phyloP scores from a whole-genome alignment of 2,797 vertebrate genomes.

The Melanotaenia maccullochi region DNA sequence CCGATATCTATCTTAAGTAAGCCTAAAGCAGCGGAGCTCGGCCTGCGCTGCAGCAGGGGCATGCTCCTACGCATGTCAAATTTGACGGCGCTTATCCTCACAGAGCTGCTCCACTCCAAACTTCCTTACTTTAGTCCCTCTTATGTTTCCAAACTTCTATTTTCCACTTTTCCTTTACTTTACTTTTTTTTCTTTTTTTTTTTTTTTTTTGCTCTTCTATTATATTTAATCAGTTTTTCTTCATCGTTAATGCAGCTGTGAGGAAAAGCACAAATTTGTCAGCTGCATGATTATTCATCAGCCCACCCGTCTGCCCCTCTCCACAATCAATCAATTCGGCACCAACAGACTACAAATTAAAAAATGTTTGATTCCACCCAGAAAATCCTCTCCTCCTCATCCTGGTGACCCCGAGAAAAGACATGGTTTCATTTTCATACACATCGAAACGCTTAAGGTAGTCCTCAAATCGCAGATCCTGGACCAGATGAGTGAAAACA shows the following conservation, averaged over 20 bases:
- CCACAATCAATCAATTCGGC: conserved; percentile 57
- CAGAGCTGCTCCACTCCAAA: conserved; percentile 32
- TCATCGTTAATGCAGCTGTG: conserved; percentile 44
- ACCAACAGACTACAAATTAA: conserved; percentile 48
- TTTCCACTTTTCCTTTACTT: not conserved
- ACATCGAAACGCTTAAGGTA: conserved; percentile 51
- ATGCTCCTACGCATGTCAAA: conserved; percentile 75
- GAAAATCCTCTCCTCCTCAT: conserved; percentile 54
- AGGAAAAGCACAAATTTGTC: conserved; percentile 78
- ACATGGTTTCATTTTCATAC: conserved; percentile 64
- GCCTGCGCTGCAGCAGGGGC: conserved; percentile 71
- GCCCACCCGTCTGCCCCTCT: conserved; percentile 52
- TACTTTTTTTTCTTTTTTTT: not conserved
- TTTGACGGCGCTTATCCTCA: conserved; percentile 70
- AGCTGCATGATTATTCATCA: conserved; percentile 70
- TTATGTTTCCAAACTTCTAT: not conserved
- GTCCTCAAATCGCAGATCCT: conserved; percentile 59
- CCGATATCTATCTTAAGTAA: conserved; percentile 87
- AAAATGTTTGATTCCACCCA: conserved; percentile 35
- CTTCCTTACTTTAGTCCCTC: not conserved
- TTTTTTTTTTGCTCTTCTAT: not conserved
- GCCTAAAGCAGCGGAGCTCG: conserved; percentile 73
- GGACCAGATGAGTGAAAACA: conserved; percentile 43
- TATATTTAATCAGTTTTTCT: not conserved
- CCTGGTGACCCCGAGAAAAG: conserved; percentile 44